Evolutionary conservation across 2,797 vertebrate species (phyloP), one percentile per base, ranked within the genome.

Genomic region (Argya squamiceps): DNA sequence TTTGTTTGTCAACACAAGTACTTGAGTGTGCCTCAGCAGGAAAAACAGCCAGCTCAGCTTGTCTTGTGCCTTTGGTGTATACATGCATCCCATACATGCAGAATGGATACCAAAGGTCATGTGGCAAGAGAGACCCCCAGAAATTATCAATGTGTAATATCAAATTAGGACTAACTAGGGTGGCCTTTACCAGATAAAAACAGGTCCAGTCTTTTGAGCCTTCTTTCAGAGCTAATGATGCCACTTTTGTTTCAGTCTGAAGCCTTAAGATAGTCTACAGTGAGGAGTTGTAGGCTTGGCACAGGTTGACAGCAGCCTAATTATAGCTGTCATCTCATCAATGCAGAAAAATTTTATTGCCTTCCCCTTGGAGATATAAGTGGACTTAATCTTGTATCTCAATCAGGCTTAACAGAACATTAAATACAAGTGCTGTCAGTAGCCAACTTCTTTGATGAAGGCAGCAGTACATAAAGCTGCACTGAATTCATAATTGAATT

Each of bases 401-500:
- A 43, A 55, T 92, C 73, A 83, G 53, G 95, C 49, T 93, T 89
- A 93, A 76, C 30, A 53, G 80, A 85, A 89, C 30, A 47, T 93
- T 95, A 95, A 96, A 89, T 64, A 78, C 41, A 80, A 91, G 60
- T 81, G 88, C 85, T 93, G 43, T 75, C 74, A 88, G 85, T 39
- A 93, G 71, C 83, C 63, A 92, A 47, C 32, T 83, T 77, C 77
- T 79, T 93, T 85, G 94, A 91, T 62, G 88, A 95, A 93, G 70
- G 81, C 83, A 93, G 88, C 69, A 70, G 68, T 78, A 60, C 73
- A 39, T 78, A 78, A 81, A 85, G 71, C 50, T 81, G 41, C 86
- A 92, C 6, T 93, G 82, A 97, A 93, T 95, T 95, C 90, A 83
- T 69, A 95, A 94, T 77, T 39, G 91, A 81, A 56, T 41, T 76